Evolutionary conservation across 2,797 vertebrate genomes (phyloP).

Genomic region (Balearica regulorum): DNA sequence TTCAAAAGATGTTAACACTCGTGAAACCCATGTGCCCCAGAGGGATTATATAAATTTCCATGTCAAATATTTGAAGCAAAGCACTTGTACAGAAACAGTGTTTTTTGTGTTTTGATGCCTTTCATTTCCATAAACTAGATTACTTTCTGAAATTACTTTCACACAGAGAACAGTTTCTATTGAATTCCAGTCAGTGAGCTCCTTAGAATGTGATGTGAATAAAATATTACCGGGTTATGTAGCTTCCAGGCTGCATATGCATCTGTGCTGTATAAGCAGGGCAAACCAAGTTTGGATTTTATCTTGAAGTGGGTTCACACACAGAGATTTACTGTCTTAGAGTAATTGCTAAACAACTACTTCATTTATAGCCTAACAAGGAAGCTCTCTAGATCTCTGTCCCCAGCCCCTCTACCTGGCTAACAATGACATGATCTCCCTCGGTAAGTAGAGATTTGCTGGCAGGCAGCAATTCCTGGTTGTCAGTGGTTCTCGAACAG

Average conservation of each 20-base stretch:
- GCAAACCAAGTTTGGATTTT: constrained; percentile 67
- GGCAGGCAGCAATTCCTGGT: constrained; percentile 70
- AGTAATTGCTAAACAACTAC: constrained; percentile 66
- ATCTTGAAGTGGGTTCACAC: constrained; percentile 61
- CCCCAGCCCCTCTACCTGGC: constrained; percentile 60
- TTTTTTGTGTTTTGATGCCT: constrained; percentile 83
- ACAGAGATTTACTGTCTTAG: constrained; percentile 56
- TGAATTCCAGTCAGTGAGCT: constrained; percentile 83
- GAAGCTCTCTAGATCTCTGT: constrained; percentile 44
- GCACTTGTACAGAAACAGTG: constrained; percentile 82
- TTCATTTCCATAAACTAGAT: constrained; percentile 88
- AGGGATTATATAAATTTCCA: constrained; percentile 87
- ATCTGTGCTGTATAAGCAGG: constrained; percentile 48
- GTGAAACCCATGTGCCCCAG: constrained; percentile 79
- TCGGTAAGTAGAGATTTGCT: constrained; percentile 71
- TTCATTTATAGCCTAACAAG: constrained; percentile 65
- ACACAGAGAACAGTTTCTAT: constrained; percentile 83
- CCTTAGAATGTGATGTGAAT: constrained; percentile 81
- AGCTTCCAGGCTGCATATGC: constrained; percentile 56
- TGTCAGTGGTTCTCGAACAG: constrained; percentile 48
- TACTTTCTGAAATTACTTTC: constrained; percentile 87
- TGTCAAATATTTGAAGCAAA: constrained; percentile 85
- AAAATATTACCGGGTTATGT: constrained; percentile 68
- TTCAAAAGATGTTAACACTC: constrained; percentile 83
- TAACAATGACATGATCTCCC: constrained; percentile 68